These are phyloP conservation scores for Spinus pinus DNA, from an alignment of 2,797 vertebrate genomes.

Conservation along the genomic window DNA sequence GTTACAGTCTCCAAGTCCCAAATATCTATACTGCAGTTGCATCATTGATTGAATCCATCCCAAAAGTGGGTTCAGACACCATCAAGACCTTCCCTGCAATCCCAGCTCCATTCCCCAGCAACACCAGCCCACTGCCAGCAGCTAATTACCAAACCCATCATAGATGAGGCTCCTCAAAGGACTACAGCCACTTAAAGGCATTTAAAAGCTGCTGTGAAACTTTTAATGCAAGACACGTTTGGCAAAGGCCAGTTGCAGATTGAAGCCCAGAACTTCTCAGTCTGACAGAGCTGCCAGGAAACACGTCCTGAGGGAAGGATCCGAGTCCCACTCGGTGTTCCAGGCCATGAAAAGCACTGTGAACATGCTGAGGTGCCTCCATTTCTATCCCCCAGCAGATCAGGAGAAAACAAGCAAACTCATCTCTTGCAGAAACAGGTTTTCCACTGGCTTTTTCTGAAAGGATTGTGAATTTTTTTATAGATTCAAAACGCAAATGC, in stretches of 20 bases:
- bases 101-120: not conserved
- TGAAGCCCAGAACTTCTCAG: not conserved
- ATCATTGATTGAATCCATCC: not conserved
- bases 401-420: not conserved
- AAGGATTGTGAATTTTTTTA: not conserved
- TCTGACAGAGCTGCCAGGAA: not conserved
- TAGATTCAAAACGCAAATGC: not conserved
- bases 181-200: not conserved
- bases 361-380: not conserved
- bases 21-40: not conserved
- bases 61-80: not conserved
- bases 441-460: not conserved
- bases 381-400: not conserved
- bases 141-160: not conserved
- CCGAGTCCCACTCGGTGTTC: not conserved
- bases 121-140: not conserved
- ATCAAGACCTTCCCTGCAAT: not conserved
- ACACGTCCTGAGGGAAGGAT: not conserved
- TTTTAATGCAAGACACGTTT: not conserved
- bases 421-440: not conserved
- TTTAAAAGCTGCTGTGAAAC: conserved; percentile 1
- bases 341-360: not conserved
- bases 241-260: not conserved
- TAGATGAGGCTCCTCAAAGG: not conserved
- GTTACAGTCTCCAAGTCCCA: not conserved